phyloP scores from a whole-genome alignment of 2,888 invertebrate genomes.

The Trissolcus brochymenae region DNA sequence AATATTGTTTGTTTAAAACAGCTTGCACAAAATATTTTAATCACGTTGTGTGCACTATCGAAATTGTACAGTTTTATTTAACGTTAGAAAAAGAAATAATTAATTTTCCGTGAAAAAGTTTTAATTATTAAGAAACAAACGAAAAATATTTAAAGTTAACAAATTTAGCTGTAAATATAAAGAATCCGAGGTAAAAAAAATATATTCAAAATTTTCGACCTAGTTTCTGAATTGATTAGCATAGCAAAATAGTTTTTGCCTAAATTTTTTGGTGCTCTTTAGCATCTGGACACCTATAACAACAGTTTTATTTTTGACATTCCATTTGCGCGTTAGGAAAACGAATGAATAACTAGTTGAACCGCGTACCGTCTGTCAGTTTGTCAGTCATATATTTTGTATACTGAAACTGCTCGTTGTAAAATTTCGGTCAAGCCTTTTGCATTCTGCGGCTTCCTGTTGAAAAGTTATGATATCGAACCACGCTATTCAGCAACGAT shows the following conservation, averaged over 20 bases:
- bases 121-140: too few species aligned
- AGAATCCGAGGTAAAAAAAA: too few species aligned
- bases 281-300: conserved; percentile 26
- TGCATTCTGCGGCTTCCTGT: conserved; percentile 7
- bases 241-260: conserved; percentile 2
- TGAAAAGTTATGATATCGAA: conserved; percentile 22
- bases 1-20: too few species aligned
- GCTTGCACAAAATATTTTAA: too few species aligned
- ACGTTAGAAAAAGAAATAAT: too few species aligned
- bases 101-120: too few species aligned
- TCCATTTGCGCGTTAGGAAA: conserved; percentile 42
- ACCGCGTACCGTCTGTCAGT: conserved; percentile 35
- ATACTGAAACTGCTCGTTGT: conserved; percentile 15
- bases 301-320: conserved; percentile 41
- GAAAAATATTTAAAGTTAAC: too few species aligned
- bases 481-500: too few species aligned
- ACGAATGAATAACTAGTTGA: conserved; percentile 41
- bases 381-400: conserved; percentile 40
- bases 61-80: too few species aligned
- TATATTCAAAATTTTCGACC: too few species aligned
- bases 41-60: too few species aligned
- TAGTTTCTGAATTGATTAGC: conserved; percentile 3
- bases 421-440: conserved; percentile 27
- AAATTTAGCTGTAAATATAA: too few species aligned
- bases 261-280: conserved; percentile 19